Conservation (phyloP, 2,113 vertebrate species). For the Speoplatyrhinus poulsoni region DNA sequence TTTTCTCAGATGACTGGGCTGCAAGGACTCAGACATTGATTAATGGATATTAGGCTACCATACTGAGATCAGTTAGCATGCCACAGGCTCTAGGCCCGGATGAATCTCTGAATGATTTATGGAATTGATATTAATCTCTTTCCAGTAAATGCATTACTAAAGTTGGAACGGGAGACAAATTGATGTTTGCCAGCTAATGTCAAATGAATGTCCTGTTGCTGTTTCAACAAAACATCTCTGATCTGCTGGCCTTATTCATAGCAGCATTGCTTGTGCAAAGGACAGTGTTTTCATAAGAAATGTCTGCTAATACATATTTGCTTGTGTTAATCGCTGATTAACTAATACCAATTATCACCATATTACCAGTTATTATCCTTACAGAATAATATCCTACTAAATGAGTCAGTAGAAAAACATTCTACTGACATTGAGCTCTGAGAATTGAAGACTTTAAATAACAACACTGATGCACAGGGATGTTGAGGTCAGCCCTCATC, state of each 20-base stretch:
- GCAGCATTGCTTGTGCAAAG: neutral
- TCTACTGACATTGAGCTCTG: no score
- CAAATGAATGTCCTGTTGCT: slow-evolving; percentile 87
- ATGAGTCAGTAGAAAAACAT: no score
- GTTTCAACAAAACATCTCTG: slow-evolving; percentile 81
- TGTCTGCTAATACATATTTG: no score
- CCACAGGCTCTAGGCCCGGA: slow-evolving; percentile 83
- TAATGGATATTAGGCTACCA: slow-evolving; percentile 82
- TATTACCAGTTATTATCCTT: no score
- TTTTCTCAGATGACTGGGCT: slow-evolving; percentile 76
- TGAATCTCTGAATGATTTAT: slow-evolving; percentile 95
- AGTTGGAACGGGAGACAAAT: slow-evolving; percentile 85
- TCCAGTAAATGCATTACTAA: slow-evolving; percentile 93
- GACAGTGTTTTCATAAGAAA: no score
- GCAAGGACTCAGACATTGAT: slow-evolving; percentile 81
- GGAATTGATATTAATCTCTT: slow-evolving; percentile 97
- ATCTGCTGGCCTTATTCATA: slow-evolving; percentile 13
- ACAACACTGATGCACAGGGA: no score
- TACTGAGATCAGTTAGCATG: slow-evolving; percentile 87
- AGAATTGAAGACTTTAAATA: no score
- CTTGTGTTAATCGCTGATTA: no score
- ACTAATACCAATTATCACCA: no score
- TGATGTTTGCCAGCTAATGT: slow-evolving; percentile 86
- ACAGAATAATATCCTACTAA: no score
- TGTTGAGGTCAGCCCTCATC: no score